Percentiles rank a stretch among this genome's conserved stretches.
Evolutionary conservation across 2,888 invertebrate species (phyloP).

Genomic region (Chymomyza fuscimana): DNA sequence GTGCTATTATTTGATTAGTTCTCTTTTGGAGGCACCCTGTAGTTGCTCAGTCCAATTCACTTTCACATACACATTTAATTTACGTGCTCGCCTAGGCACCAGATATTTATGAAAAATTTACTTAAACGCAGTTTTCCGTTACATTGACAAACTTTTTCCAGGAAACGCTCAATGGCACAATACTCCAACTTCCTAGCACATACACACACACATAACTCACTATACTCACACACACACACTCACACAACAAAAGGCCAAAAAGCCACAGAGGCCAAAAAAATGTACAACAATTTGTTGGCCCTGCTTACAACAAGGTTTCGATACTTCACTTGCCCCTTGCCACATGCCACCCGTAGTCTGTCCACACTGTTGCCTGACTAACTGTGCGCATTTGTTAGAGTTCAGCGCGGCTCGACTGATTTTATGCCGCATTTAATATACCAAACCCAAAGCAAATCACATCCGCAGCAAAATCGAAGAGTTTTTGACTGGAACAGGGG

Average conservation of each 20-base stretch:
- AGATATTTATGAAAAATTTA: constrained; percentile 65
- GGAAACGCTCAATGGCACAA: constrained; percentile 51
- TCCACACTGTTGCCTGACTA: constrained; percentile 34
- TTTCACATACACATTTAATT: constrained; percentile 16
- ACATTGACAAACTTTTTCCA: constrained; percentile 67
- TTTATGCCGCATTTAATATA: constrained; percentile 75
- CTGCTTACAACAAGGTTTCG: constrained; percentile 28
- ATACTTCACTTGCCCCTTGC: not conserved
- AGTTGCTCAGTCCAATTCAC: not conserved
- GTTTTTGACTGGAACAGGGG: not conserved
- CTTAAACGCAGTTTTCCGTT: constrained; percentile 74
- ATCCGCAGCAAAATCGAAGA: constrained; percentile 69
- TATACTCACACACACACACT: constrained; percentile 16
- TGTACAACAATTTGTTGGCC: constrained; percentile 56
- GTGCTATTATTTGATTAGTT: not conserved
- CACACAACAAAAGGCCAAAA: constrained; percentile 47
- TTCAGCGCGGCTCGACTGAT: constrained; percentile 60
- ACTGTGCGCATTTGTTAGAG: constrained; percentile 68
- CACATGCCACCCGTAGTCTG: not conserved
- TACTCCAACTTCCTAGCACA: constrained; percentile 19
- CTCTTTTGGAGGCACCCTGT: not conserved
- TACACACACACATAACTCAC: not conserved
- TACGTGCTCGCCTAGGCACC: constrained; percentile 3
- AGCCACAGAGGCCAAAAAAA: constrained; percentile 31
- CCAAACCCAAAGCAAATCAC: constrained; percentile 71